Percentiles rank a stretch among this genome's conserved stretches.
These are phyloP conservation scores for Athene noctua DNA, from an alignment of 2,113 vertebrate species.

Conservation along the genomic window DNA sequence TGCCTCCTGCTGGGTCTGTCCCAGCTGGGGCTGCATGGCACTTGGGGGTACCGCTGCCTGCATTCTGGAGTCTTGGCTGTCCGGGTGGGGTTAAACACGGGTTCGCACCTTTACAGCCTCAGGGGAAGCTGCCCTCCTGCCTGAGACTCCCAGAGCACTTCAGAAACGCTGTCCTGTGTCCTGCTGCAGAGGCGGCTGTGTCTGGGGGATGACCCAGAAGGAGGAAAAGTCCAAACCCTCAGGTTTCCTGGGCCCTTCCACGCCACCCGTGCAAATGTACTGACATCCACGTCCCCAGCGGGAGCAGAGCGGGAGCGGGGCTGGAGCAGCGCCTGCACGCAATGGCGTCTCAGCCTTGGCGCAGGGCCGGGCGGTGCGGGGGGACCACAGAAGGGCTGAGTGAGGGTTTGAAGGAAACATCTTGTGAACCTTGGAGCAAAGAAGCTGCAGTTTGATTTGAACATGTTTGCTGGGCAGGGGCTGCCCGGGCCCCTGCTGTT, in stretches of 20 bases:
- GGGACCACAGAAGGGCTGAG: not conserved
- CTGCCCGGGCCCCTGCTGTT: constrained; percentile 7
- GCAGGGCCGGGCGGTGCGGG: not conserved
- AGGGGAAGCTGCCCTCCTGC: not conserved
- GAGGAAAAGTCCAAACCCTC: not conserved
- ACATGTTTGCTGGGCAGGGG: constrained; percentile 41
- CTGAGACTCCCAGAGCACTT: not conserved
- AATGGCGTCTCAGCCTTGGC: not conserved
- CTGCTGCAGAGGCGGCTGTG: not conserved
- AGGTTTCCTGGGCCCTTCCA: not conserved
- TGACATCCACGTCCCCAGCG: rapidly evolving
- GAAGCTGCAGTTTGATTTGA: constrained; percentile 21
- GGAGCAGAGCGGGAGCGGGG: not conserved
- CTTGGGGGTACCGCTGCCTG: not conserved
- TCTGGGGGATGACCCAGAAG: not conserved
- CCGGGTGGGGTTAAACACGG: not conserved
- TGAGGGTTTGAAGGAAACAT: constrained; percentile 34
- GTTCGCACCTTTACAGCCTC: not conserved
- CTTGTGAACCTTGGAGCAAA: constrained; percentile 52
- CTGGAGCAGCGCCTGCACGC: rapidly evolving
- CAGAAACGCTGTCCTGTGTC: rapidly evolving
- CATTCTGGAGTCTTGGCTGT: too few species aligned
- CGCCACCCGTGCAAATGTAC: not conserved
- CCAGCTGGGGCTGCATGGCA: rapidly evolving
- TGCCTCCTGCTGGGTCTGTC: not conserved